Evolutionary conservation across 2,797 vertebrate genomes (phyloP).

Genomic region (Chelmon rostratus): DNA sequence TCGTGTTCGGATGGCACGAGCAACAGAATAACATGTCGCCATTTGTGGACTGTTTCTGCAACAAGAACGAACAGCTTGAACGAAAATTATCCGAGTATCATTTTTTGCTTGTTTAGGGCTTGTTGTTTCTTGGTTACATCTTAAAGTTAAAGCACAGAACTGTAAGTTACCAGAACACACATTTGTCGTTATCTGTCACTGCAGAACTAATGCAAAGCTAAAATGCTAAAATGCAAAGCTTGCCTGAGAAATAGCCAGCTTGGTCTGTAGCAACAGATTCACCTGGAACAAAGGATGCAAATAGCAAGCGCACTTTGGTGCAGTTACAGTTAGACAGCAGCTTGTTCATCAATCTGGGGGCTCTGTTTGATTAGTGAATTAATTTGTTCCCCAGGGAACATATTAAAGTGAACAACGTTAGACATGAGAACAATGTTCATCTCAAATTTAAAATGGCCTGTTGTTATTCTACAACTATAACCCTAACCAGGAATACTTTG

Average conservation of each 20-base stretch:
- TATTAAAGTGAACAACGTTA: conserved; percentile 34
- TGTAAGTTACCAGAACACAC: background rate
- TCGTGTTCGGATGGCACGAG: background rate
- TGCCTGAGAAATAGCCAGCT: background rate
- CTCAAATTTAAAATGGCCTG: no score
- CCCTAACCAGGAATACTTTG: no score
- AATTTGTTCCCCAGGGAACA: conserved; percentile 31
- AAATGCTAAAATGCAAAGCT: background rate
- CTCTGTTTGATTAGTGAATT: conserved; percentile 25
- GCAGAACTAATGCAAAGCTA: background rate
- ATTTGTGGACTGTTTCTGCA: background rate
- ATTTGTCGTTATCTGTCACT: background rate
- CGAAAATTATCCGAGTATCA: background rate
- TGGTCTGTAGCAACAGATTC: background rate
- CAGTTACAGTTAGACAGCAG: conserved; percentile 16
- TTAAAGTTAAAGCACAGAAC: background rate
- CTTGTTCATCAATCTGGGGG: conserved; percentile 52
- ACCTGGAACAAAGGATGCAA: conserved; percentile 4
- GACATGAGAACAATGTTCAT: conserved; percentile 11
- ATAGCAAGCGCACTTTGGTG: conserved; percentile 21
- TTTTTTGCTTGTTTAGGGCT: background rate
- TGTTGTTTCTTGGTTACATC: background rate
- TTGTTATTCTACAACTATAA: no score
- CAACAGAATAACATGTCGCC: background rate
- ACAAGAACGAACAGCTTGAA: background rate